Conservation (phyloP, 1,140 invertebrate species). For the Heliothis virescens region DNA sequence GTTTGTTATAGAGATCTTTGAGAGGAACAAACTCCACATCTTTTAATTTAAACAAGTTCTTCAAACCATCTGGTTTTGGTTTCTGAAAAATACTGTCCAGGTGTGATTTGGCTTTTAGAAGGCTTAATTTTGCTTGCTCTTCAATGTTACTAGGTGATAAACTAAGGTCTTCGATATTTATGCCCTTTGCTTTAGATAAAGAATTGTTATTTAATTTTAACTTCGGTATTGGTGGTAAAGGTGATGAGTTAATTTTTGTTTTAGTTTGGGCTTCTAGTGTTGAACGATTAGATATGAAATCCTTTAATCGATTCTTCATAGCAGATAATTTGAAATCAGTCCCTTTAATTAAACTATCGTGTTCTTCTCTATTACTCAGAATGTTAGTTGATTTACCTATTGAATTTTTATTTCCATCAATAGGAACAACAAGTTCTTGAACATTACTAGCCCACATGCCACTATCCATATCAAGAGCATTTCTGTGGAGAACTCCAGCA, state of each 20-base stretch:
- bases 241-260: not conserved
- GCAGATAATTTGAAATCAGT: not conserved
- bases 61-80: conserved; percentile 33
- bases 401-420: not conserved
- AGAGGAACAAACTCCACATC: conserved; percentile 54
- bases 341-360: not conserved
- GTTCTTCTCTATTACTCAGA: not conserved
- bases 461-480: conserved; percentile 66
- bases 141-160: conserved; percentile 2
- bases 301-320: not conserved
- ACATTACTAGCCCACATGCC: conserved; percentile 64
- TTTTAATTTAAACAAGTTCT: conserved; percentile 57
- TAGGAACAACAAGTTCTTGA: conserved; percentile 53
- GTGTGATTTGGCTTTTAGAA: conserved; percentile 14
- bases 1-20: conserved; percentile 22
- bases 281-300: not conserved
- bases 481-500: conserved; percentile 50
- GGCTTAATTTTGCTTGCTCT: conserved; percentile 1
- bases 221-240: conserved; percentile 10
- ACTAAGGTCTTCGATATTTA: not conserved
- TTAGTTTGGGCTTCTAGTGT: not conserved
- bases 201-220: conserved; percentile 7
- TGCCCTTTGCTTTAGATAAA: not conserved
- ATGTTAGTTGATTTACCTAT: not conserved
- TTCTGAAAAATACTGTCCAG: conserved; percentile 6